A percentile compares a stretch with the other conserved stretches of the same genome.
These are phyloP conservation scores for Dufourea novaeangliae DNA, from an alignment of 1,140 invertebrate genomes.

Conservation along the genomic window DNA sequence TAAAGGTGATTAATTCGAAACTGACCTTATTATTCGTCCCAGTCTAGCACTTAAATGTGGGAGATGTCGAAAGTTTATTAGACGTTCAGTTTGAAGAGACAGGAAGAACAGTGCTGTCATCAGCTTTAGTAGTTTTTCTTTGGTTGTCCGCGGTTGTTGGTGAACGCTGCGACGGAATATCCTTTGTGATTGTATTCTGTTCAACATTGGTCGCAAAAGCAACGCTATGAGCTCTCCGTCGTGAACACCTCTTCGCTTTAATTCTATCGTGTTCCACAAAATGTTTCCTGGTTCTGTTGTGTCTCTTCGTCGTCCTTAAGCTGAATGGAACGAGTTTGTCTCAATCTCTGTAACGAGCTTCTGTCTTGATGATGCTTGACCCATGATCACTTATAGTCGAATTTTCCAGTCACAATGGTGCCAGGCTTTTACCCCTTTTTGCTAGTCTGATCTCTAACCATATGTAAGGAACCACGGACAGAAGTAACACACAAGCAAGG, in stretches of 20 bases:
- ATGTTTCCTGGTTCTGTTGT: constrained; percentile 22
- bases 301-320: constrained; percentile 37
- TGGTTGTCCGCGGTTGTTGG: constrained; percentile 15
- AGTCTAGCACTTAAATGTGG: neutral
- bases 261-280: neutral
- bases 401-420: constrained; percentile 73
- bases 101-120: constrained; percentile 22
- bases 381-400: constrained; percentile 43
- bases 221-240: constrained; percentile 57
- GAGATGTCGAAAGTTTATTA: neutral
- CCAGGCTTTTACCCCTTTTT: constrained; percentile 72
- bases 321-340: constrained; percentile 74
- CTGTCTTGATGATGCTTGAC: constrained; percentile 42
- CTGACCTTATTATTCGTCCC: neutral
- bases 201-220: constrained; percentile 57
- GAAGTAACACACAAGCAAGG: constrained; percentile 74
- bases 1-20: neutral
- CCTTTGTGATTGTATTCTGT: neutral
- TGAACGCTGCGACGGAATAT: constrained; percentile 16
- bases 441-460: constrained; percentile 78
- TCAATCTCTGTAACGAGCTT: constrained; percentile 70
- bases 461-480: constrained; percentile 78
- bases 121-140: neutral
- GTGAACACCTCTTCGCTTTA: constrained; percentile 28
- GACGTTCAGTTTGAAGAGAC: constrained; percentile 29